These are phyloP conservation scores for Acronicta aceris DNA, from an alignment of 2,888 invertebrate genomes.

Conservation along the genomic window DNA sequence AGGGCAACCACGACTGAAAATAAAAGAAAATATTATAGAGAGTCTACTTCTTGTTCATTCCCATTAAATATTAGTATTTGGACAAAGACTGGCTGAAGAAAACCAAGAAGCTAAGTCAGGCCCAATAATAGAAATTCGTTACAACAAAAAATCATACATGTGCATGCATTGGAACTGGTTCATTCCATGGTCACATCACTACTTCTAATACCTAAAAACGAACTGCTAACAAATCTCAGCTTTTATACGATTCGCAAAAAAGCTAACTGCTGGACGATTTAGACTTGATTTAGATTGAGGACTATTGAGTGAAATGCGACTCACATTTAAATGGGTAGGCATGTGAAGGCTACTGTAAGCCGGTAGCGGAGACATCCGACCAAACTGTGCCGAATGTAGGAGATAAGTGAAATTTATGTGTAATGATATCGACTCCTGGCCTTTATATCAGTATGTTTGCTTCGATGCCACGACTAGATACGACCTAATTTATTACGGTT, in stretches of 20 bases:
- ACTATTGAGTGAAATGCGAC: conserved; percentile 55
- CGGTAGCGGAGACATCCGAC: conserved; percentile 63
- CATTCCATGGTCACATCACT: too few species aligned
- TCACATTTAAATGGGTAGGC: conserved; percentile 48
- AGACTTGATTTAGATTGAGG: conserved; percentile 54
- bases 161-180: too few species aligned
- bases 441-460: conserved; percentile 80
- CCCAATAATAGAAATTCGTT: too few species aligned
- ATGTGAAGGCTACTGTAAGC: conserved; percentile 52
- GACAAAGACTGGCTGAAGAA: too few species aligned
- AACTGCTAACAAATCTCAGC: too few species aligned
- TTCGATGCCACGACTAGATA: conserved; percentile 77
- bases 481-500: conserved; percentile 73
- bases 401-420: conserved; percentile 85
- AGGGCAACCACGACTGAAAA: too few species aligned
- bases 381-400: conserved; percentile 79
- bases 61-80: too few species aligned
- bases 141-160: too few species aligned
- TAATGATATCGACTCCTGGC: conserved; percentile 82
- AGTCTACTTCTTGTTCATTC: too few species aligned
- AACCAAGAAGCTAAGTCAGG: too few species aligned
- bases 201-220: too few species aligned
- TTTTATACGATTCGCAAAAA: conserved; percentile 47
- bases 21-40: too few species aligned
- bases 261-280: conserved; percentile 42